Evolutionary conservation across 2,113 vertebrate genomes (phyloP).

Genomic region (Paratilapia polleni): DNA sequence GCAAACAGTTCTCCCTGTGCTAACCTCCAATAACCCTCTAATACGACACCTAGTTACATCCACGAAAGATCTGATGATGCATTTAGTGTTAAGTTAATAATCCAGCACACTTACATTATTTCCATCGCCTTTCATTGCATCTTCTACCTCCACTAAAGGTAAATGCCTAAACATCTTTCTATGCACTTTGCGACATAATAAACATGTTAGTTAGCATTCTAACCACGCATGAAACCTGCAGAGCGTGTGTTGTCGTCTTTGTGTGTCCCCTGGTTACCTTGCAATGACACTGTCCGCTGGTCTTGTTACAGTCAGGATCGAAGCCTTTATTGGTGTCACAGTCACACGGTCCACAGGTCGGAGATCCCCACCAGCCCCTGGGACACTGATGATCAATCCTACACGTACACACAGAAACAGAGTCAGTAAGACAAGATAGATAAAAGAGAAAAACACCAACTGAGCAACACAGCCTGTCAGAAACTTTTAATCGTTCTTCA

Average conservation of each 20-base stretch:
- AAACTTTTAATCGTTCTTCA: background rate
- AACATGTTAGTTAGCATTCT: background rate
- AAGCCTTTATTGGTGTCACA: slow-evolving; percentile 93
- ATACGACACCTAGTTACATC: no score
- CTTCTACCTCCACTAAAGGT: background rate
- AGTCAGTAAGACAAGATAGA: background rate
- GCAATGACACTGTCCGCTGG: slow-evolving; percentile 93
- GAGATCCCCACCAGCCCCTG: slow-evolving; percentile 96
- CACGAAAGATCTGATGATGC: background rate
- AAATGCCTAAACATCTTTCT: background rate
- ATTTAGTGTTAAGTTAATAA: background rate
- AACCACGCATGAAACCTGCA: background rate
- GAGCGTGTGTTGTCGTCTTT: background rate
- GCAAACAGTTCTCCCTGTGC: no score
- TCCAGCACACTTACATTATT: background rate
- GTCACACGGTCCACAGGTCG: slow-evolving; percentile 94
- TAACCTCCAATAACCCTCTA: no score
- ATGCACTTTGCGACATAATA: background rate
- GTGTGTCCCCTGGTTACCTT: slow-evolving; percentile 83
- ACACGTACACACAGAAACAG: slow-evolving; percentile 20
- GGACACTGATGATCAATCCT: slow-evolving; percentile 98
- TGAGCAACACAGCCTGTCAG: background rate
- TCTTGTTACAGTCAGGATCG: slow-evolving; percentile 95
- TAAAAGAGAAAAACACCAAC: background rate
- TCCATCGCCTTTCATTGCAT: background rate